These are phyloP conservation scores for Petrocephalus sullivani DNA, from an alignment of 2,797 vertebrate genomes.

Conservation along the genomic window DNA sequence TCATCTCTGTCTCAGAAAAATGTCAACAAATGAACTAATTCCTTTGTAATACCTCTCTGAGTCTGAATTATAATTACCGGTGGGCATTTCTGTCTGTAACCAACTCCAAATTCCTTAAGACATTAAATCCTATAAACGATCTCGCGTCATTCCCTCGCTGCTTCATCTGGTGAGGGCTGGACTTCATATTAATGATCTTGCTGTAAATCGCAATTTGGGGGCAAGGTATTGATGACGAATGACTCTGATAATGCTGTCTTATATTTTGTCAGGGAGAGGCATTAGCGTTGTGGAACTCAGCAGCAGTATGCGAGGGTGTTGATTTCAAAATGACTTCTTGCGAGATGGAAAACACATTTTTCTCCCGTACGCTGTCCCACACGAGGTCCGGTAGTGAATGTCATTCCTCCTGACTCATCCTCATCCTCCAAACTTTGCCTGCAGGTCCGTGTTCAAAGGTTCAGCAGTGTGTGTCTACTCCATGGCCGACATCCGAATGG, in stretches of 20 bases:
- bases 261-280: not conserved
- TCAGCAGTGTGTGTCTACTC: conserved; percentile 97
- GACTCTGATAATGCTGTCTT: not conserved
- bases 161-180: not conserved
- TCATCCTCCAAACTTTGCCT: conserved; percentile 15
- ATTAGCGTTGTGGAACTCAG: not conserved
- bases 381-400: not conserved
- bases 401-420: not conserved
- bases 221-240: not conserved
- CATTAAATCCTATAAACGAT: not conserved
- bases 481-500: conserved; percentile 97
- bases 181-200: too few relatives aligned
- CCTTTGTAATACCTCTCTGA: not conserved
- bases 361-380: not conserved
- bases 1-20: conserved; percentile 27
- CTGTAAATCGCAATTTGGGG: not conserved
- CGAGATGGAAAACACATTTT: not conserved
- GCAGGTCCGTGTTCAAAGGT: conserved; percentile 92
- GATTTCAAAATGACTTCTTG: conserved; percentile 34
- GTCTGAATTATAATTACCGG: conserved; percentile 47
- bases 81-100: conserved; percentile 52
- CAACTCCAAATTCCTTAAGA: conserved; percentile 39
- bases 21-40: conserved; percentile 18
- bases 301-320: conserved; percentile 40
- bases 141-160: not conserved